Evolutionary conservation across 2,888 invertebrate species (phyloP), one percentile per base, ranked within the genome.

Genomic region (Phyllotreta cruciferae): DNA sequence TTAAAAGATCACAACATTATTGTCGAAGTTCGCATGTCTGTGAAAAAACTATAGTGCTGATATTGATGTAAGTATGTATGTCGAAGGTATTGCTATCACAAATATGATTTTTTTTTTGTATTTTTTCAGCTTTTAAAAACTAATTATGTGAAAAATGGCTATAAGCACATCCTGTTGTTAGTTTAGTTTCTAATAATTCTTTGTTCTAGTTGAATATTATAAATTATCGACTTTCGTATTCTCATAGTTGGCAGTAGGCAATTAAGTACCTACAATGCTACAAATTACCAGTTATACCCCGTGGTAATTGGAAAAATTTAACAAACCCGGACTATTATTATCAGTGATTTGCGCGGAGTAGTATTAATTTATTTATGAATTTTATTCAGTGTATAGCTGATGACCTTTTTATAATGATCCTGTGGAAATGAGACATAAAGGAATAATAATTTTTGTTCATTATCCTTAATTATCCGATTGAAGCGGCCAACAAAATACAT

Each of bases 271-370:
- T 24, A 24, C 52, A 60, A n/a, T 36, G 14, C 10, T 11, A 47
- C 24, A 49, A 57, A 57, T 47, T 52, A 60, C 44, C n/a, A 60
- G 42, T 60, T 50, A 58, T 58, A 35, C 50, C 35, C 42, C 50
- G 49, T 52, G 35, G 60, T 58, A 60, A 60, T 60, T 60, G 60
- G 52, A 52, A 60, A 24, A 60, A 52, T 60, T 52, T 60, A 60
- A 60, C 60, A 60, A 52, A 60, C 60, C 53, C 37, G 42, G 42
- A 10, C 38, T 50, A 53, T 60, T 37, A 60, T 60, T 60, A 60
- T 60, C 52, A 60, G 60, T 60, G 60, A 60, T 60, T 60, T 60
- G 52, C 60, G 60, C 44, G 52, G 7, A 44, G 24, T 24, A 52
- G 14, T 34, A 36, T 52, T 60, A 44, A 60, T 60, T 60, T 60